Conservation (phyloP, 2,113 vertebrate genomes). For the Opisthocomus hoazin region DNA sequence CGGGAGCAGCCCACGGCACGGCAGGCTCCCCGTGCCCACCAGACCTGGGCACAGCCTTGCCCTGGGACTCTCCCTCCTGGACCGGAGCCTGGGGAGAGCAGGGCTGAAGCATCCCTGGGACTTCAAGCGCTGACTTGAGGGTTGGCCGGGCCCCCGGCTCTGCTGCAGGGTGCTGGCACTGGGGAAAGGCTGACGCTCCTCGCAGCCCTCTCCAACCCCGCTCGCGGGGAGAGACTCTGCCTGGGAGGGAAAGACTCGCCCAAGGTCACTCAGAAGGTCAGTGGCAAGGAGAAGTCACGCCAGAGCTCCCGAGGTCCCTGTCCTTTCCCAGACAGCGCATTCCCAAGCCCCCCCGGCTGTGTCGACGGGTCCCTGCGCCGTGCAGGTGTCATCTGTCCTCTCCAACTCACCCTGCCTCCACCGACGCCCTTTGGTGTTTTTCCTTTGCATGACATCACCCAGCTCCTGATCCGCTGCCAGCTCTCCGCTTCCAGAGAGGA, state of each 20-base stretch:
- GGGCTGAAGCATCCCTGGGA: background rate
- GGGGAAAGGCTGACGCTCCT: background rate
- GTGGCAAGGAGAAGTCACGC: background rate
- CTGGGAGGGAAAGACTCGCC: background rate
- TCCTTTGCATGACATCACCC: constrained; percentile 56
- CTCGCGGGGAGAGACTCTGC: background rate
- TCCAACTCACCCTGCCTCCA: background rate
- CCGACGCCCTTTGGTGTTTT: constrained; percentile 53
- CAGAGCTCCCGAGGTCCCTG: background rate
- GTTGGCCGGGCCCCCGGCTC: background rate
- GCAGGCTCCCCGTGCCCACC: background rate
- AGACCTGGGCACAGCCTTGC: background rate
- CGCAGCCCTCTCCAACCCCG: background rate
- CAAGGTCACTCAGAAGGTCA: constrained; percentile 49
- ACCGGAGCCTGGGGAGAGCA: background rate
- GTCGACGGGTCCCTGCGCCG: background rate
- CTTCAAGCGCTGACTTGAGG: background rate
- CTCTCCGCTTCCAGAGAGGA: constrained; percentile 6
- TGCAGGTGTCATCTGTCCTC: background rate
- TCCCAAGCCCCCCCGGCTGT: background rate
- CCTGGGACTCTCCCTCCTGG: background rate
- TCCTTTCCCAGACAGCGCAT: background rate
- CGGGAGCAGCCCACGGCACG: fast-evolving
- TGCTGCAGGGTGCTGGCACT: background rate
- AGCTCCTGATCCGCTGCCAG: constrained; percentile 46